Base-by-base conservation (phyloP, 1,140 invertebrate genomes). In the Phthorimaea operculella region DNA sequence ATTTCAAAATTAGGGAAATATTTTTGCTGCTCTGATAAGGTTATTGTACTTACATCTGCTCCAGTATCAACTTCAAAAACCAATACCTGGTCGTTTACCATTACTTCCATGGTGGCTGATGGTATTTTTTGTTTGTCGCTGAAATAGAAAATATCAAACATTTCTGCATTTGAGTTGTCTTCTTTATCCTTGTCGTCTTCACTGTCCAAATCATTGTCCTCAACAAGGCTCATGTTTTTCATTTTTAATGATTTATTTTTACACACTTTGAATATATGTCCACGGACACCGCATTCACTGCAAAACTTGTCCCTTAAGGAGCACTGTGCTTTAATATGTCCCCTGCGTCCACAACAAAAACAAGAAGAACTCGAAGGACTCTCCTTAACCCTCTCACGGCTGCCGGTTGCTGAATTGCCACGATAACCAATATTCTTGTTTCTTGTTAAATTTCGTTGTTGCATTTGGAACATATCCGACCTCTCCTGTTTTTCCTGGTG, bases 191-290 rank as follows among this genome's bases (percentile, higher is more conserved):
- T 54, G 4, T 15, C 12, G 6, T 54, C n/a, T 5, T 49, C 33
- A n/a, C 12, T 10, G 15, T 39, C 10, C 11, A 33, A 33, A 34
- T 16, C 21, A 3, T 17, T 15, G 36, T n/a, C 8, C n/a, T 55
- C 45, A 1, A 36, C 17, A 4, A 55, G 4, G 33, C 21, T 55
- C 0, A 49, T 45, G 49, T 55, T 50, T 21, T 48, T 49, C 17
- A 50, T 44, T 34, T 55, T 55, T n/a, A 28, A 14, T 21, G 18
- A 11, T 18, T 21, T 55, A 55, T 47, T 47, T 54, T 34, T 55
- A 18, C 54, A 55, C 33, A 49, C 8, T 34, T 36, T 55, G 49
- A 33, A 55, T 48, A 55, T 55, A 50, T 55, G 54, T 55, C 54
- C 54, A 12, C 49, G 48, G 12, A 12, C 12, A 17, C 54, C 54